A percentile compares a stretch with the other conserved stretches of the same genome.
Conservation (phyloP, 2,113 vertebrate genomes). For the Astur gentilis region DNA sequence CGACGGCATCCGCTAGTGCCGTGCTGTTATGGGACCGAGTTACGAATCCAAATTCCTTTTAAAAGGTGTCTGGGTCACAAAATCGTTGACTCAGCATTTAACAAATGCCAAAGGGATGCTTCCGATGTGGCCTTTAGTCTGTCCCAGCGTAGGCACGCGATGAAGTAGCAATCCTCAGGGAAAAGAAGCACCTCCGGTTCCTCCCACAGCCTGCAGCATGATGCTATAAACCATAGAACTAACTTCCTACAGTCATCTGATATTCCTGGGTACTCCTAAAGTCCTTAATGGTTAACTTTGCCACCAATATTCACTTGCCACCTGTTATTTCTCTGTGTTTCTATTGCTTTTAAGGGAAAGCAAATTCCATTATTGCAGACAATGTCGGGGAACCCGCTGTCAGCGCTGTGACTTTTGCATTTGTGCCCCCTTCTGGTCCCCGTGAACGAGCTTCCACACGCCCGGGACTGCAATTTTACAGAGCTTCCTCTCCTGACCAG, state of each 20-base stretch:
- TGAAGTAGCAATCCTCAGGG: not conserved
- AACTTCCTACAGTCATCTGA: not conserved
- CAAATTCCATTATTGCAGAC: too few relatives aligned
- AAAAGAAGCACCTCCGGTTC: not conserved
- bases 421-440: not conserved
- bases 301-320: not conserved
- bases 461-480: not conserved
- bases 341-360: not conserved
- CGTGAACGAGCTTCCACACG: fast-evolving
- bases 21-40: not conserved
- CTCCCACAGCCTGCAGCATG: not conserved
- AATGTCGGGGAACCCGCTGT: not conserved
- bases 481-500: not conserved
- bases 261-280: not conserved
- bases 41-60: not conserved
- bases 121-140: not conserved
- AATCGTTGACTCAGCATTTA: not conserved
- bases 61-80: not conserved
- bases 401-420: not conserved
- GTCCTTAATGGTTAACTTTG: not conserved
- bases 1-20: not conserved
- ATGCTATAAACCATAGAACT: fast-evolving
- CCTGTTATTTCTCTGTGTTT: not conserved
- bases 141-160: too few relatives aligned
- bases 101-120: not conserved